Conservation (phyloP, 2,888 invertebrate species). For the Platypus cylindrus region DNA sequence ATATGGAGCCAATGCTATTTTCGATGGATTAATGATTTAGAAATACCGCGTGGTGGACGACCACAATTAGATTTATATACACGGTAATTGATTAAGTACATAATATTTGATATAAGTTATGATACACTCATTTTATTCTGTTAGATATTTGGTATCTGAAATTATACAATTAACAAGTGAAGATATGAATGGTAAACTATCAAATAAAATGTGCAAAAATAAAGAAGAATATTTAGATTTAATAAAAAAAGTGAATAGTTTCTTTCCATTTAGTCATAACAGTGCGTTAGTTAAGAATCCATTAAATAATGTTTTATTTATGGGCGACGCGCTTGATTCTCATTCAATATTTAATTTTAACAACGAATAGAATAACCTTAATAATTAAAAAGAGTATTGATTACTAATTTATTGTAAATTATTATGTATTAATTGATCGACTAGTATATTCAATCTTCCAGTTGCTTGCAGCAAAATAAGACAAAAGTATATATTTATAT, state of each 20-base stretch:
- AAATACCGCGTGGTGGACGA: constrained; percentile 58
- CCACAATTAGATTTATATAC: constrained; percentile 45
- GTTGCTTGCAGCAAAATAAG: too few species aligned
- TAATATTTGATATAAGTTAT: constrained; percentile 35
- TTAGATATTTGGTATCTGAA: constrained; percentile 31
- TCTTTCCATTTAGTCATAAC: constrained; percentile 38
- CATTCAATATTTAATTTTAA: constrained; percentile 54
- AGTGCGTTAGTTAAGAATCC: constrained; percentile 33
- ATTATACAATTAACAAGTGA: constrained; percentile 32
- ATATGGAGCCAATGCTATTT: constrained; percentile 86
- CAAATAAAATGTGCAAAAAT: constrained; percentile 22
- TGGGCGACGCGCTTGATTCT: constrained; percentile 52
- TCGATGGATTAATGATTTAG: constrained; percentile 75
- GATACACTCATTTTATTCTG: constrained; percentile 25
- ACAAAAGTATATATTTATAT: too few species aligned
- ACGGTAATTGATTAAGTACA: constrained; percentile 21
- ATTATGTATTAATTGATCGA: too few species aligned
- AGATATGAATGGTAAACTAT: constrained; percentile 19
- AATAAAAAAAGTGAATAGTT: constrained; percentile 34
- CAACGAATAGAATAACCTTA: constrained; percentile 49
- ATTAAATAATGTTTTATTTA: constrained; percentile 47
- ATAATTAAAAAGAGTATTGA: too few species aligned
- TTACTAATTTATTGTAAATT: too few species aligned
- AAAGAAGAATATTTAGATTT: constrained; percentile 30
- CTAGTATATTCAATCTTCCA: too few species aligned